Evolutionary conservation across 2,113 vertebrate genomes (phyloP).

Genomic region (Gracilinanus agilis): DNA sequence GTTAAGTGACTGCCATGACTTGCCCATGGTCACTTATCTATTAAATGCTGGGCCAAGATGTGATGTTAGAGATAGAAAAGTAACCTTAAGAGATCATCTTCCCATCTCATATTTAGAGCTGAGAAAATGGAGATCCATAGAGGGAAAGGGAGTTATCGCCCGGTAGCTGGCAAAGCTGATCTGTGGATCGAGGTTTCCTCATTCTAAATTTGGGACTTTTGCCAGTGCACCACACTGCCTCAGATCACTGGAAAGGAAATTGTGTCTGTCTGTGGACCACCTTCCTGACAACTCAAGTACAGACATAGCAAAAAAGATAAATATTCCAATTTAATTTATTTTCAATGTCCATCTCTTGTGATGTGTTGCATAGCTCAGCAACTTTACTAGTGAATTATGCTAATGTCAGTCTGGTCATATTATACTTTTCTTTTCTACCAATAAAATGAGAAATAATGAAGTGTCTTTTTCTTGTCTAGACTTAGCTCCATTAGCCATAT

Average conservation of each 20-base stretch:
- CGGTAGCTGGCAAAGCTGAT: background rate
- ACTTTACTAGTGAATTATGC: constrained; percentile 74
- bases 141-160: background rate
- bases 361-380: constrained; percentile 67
- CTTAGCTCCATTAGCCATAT: constrained; percentile 50
- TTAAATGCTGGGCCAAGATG: background rate
- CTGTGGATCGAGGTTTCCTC: background rate
- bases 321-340: constrained; percentile 24
- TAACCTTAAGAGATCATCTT: background rate
- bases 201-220: background rate
- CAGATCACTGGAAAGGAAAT: constrained; percentile 1
- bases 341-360: constrained; percentile 58
- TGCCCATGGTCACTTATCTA: background rate
- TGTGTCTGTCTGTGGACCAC: constrained; percentile 11
- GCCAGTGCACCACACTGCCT: background rate
- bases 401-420: constrained; percentile 65
- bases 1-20: background rate
- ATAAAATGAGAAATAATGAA: constrained; percentile 69
- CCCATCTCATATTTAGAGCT: background rate
- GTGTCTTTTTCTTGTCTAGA: constrained; percentile 60
- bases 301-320: constrained; percentile 46
- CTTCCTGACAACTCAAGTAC: background rate
- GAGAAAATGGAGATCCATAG: background rate
- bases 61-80: background rate
- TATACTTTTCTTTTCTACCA: constrained; percentile 62